Evolutionary conservation across 2,888 invertebrate species (phyloP).

Genomic region (Crossocerus cetratus): DNA sequence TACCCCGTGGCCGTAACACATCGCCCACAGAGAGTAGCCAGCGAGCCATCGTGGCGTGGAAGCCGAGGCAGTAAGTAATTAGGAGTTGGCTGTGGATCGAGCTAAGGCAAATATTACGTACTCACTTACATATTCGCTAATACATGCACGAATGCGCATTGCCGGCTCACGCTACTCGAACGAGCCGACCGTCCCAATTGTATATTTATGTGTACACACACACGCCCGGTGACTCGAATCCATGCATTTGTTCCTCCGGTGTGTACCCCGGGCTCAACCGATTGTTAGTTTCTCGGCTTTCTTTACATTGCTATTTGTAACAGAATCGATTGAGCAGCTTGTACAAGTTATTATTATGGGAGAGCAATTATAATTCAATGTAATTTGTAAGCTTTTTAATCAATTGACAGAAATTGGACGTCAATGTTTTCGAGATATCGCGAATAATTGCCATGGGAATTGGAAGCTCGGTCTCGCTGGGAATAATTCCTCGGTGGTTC

Average conservation of each 20-base stretch:
- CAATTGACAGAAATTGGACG: too few relatives aligned
- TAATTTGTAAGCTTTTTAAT: too few relatives aligned
- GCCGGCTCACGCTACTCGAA: conserved; percentile 49
- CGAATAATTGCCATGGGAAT: too few relatives aligned
- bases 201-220: conserved; percentile 55
- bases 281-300: too few relatives aligned
- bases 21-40: conserved; percentile 38
- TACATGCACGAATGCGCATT: conserved; percentile 59
- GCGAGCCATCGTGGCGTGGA: conserved; percentile 56
- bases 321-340: too few relatives aligned
- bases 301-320: too few relatives aligned
- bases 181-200: conserved; percentile 45
- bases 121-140: conserved; percentile 54
- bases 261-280: too few relatives aligned
- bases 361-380: not conserved
- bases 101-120: conserved; percentile 71
- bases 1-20: conserved; percentile 44
- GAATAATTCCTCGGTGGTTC: not conserved
- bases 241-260: conserved; percentile 15
- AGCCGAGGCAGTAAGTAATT: conserved; percentile 69
- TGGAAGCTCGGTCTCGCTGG: too few relatives aligned
- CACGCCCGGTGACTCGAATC: conserved; percentile 38
- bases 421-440: too few relatives aligned
- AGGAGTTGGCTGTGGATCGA: conserved; percentile 68
- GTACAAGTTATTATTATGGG: not conserved